A percentile compares a stretch with the other conserved stretches of the same genome.
Conservation (phyloP, 2,113 vertebrate genomes). For the Mustela nigripes region DNA sequence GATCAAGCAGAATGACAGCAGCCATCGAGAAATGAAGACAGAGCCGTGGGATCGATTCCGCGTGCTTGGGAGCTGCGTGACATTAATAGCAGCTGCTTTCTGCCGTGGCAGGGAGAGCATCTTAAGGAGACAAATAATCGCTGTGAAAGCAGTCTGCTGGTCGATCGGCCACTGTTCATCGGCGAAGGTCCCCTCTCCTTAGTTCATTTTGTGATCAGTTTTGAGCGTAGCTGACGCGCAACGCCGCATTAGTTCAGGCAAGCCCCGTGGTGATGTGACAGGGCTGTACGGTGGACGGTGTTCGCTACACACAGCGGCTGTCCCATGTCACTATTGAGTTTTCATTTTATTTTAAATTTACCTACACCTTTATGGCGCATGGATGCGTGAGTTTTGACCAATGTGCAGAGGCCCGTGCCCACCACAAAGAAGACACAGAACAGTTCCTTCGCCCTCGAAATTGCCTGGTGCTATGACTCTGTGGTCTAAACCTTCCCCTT, state of each 20-base stretch:
- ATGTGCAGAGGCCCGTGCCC: fast-evolving
- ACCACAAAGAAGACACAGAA: background rate
- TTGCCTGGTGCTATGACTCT: fast-evolving
- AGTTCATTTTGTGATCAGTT: background rate
- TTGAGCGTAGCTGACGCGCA: background rate
- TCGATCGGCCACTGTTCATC: background rate
- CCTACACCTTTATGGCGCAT: fast-evolving
- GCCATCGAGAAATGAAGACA: background rate
- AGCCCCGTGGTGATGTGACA: background rate
- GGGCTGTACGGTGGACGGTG: fast-evolving
- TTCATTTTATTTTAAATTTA: background rate
- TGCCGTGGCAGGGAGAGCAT: fast-evolving
- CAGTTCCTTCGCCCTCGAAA: fast-evolving
- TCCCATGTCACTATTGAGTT: background rate
- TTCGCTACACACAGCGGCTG: background rate
- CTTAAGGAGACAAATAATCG: background rate
- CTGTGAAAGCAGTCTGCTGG: background rate
- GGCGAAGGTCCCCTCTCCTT: background rate
- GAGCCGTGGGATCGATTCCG: fast-evolving
- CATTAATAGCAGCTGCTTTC: too few relatives aligned
- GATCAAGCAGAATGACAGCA: too few relatives aligned
- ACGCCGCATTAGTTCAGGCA: fast-evolving
- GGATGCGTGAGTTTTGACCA: background rate
- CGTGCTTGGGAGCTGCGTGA: fast-evolving
- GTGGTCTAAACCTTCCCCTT: too few relatives aligned